These are phyloP conservation scores for Halcyon chelicuti DNA, from an alignment of 2,797 vertebrate genomes.

Conservation along the genomic window DNA sequence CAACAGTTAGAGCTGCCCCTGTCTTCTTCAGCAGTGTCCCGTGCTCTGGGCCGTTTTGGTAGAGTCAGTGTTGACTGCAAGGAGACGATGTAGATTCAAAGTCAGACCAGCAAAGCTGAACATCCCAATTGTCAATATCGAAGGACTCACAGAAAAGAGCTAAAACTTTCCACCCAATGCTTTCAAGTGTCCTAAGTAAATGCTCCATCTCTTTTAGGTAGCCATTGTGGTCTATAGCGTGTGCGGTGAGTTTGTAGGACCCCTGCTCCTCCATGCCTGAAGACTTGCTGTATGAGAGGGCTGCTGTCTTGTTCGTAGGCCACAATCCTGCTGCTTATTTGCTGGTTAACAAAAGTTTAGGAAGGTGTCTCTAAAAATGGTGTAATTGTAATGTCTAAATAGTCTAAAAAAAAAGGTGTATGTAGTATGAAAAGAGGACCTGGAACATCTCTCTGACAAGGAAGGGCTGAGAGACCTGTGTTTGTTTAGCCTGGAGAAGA, in stretches of 20 bases:
- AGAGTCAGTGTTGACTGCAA: neutral
- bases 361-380: neutral
- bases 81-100: neutral
- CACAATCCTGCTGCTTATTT: neutral
- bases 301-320: neutral
- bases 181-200: neutral
- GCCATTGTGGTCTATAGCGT: fast-evolving
- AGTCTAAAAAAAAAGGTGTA: neutral
- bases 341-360: neutral
- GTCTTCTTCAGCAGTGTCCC: neutral
- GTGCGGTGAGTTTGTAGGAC: neutral
- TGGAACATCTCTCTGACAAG: neutral
- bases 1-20: neutral
- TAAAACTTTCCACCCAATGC: neutral
- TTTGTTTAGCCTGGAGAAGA: neutral
- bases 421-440: neutral
- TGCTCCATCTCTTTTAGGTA: neutral
- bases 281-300: neutral
- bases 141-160: neutral
- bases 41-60: fast-evolving
- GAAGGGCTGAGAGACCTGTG: neutral
- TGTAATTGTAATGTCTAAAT: neutral
- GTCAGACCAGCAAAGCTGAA: neutral
- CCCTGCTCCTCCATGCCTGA: neutral
- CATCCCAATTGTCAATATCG: neutral